These are phyloP conservation scores for Microctonus brassicae DNA, from an alignment of 2,888 invertebrate genomes.

Conservation along the genomic window DNA sequence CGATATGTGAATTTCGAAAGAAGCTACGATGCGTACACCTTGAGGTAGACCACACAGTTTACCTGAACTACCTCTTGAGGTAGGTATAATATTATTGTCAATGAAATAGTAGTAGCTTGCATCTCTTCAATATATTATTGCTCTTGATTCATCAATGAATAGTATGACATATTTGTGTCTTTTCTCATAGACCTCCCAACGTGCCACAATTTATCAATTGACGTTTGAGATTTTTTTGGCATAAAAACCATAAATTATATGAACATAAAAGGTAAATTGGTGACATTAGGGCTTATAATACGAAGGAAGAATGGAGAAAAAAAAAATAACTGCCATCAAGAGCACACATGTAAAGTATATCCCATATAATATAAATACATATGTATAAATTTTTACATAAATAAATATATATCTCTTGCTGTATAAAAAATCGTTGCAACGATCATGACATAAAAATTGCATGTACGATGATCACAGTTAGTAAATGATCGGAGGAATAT, in stretches of 20 bases:
- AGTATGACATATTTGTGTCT: neutral
- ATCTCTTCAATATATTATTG: neutral
- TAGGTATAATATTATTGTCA: too few relatives aligned
- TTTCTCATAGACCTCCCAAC: neutral
- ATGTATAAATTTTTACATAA: neutral
- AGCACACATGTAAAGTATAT: too few relatives aligned
- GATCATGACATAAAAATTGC: neutral
- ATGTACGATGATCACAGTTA: neutral
- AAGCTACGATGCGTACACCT: constrained; percentile 15
- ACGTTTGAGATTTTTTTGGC: neutral
- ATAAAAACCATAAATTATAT: too few relatives aligned
- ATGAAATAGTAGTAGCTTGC: neutral
- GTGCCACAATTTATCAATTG: neutral
- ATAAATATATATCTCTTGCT: neutral
- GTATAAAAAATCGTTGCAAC: neutral
- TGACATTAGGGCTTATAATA: neutral
- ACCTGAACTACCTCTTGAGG: neutral
- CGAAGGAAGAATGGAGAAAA: too few relatives aligned
- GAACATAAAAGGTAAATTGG: neutral
- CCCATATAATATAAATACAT: too few relatives aligned
- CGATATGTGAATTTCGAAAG: constrained; percentile 33
- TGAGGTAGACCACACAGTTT: constrained; percentile 18
- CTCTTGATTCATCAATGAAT: neutral
- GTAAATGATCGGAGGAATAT: neutral
- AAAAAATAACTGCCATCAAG: too few relatives aligned